These are phyloP conservation scores for Lophotis ruficrista DNA, from an alignment of 2,113 vertebrate genomes.

Conservation along the genomic window DNA sequence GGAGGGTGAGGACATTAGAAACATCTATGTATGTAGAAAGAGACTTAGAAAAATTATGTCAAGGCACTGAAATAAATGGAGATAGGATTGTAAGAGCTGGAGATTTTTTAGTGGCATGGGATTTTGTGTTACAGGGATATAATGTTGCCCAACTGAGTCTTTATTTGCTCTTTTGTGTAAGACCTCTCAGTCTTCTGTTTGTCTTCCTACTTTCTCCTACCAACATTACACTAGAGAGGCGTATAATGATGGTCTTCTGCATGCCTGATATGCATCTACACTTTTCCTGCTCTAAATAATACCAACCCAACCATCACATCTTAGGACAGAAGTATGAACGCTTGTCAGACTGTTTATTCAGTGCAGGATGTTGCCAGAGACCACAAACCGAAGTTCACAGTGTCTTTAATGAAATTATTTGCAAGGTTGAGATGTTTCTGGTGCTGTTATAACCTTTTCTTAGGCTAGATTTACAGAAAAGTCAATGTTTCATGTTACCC, in stretches of 20 bases:
- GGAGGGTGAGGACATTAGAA: not conserved
- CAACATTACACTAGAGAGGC: not conserved
- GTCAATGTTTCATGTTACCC: not conserved
- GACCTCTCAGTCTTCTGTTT: not conserved
- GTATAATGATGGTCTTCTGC: not conserved
- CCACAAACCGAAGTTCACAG: not conserved
- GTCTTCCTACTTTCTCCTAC: not conserved
- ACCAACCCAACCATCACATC: not conserved
- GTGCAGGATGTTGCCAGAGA: conserved; percentile 1
- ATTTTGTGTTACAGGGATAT: not conserved
- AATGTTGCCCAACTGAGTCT: not conserved
- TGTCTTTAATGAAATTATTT: not conserved
- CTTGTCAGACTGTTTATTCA: not conserved
- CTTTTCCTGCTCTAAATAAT: not conserved
- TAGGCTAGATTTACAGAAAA: not conserved
- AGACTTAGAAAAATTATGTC: not conserved
- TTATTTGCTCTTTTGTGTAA: not conserved
- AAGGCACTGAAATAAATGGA: not conserved
- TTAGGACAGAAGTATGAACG: not conserved
- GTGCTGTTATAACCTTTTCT: not conserved
- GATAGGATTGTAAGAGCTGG: not conserved
- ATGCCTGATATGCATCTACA: not conserved
- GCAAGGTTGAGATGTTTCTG: not conserved
- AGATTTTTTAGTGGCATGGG: accelerated
- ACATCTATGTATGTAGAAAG: not conserved